Evolutionary conservation across 2,113 vertebrate species (phyloP).

Genomic region (Chlamydotis undulata): DNA sequence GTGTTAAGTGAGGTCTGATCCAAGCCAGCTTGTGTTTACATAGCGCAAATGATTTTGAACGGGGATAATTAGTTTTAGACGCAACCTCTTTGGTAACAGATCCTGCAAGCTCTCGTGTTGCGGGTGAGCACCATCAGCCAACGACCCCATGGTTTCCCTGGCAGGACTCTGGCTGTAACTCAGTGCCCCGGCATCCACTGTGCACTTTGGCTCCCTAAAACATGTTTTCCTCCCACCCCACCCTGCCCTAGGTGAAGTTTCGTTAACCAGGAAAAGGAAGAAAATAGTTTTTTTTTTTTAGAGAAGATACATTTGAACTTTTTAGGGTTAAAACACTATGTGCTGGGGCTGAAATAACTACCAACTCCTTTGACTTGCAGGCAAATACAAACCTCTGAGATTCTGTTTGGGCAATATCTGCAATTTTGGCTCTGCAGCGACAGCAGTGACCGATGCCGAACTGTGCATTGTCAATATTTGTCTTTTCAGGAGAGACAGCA

Average conservation of each 20-base stretch:
- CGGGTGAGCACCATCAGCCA: neutral
- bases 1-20: accelerated
- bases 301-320: neutral
- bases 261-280: neutral
- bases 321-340: accelerated
- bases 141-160: accelerated
- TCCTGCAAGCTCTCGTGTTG: neutral
- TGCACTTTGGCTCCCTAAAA: neutral
- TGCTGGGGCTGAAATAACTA: neutral
- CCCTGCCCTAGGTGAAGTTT: neutral
- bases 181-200: accelerated
- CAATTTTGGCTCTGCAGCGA: accelerated
- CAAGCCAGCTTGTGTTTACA: neutral
- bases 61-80: neutral
- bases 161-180: neutral
- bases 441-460: accelerated
- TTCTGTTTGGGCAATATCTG: accelerated
- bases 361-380: neutral
- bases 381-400: neutral
- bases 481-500: constrained; percentile 89
- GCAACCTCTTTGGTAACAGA: neutral
- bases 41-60: neutral
- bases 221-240: accelerated
- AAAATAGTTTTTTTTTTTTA: neutral
- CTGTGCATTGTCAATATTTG: neutral